Base-by-base conservation (phyloP, 2,888 invertebrate genomes). In the Listrodromus nycthemerus region DNA sequence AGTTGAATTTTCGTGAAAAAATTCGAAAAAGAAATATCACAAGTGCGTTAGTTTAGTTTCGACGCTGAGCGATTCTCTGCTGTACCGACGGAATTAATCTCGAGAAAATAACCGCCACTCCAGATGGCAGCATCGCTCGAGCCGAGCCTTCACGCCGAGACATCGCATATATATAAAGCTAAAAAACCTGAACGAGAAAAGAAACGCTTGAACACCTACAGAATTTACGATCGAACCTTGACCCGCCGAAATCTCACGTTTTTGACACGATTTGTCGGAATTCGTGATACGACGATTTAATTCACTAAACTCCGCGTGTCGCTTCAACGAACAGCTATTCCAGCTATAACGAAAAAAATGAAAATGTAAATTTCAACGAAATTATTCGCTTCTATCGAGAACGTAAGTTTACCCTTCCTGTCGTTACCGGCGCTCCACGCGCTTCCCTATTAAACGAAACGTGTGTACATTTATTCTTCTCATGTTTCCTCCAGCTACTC, bases 101-200 rank as follows among this genome's bases (percentile, higher is more conserved):
- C 41, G 70, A 55, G 70, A 76, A 66, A 21, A 84, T 61, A 84
- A 82, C 76, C 67, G 48, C 74, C 67, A 24, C 78, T 85, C 83
- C 87, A 92, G 91, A 90, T 91, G 91, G 91, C 91, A 89, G 88
- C 89, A 91, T 89, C 87, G 86, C 76, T 85, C 87, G 85, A 80
- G 79, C 74, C 83, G 84, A 79, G 80, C 55, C 24, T 55, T 74
- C 58, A 21, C 66, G 71, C 50, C 70, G 65, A 70, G 48, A 41
- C 73, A 48, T 58, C 55, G 50, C 30, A 24, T n/a, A 66, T 52
- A n/a, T 61, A 37, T 73, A 30, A 33, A 48, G 21, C 24, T 13
- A 27, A 27, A 61, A 27, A 61, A 16, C 58, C 13, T 1, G 7
- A 30, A 55, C 10, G 55, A 55, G 24, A 27, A 58, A 58, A 58